Percentiles rank a stretch among this genome's conserved stretches.
Evolutionary conservation across 2,797 vertebrate species (phyloP).

Genomic region (Pogonophryne albipinna): DNA sequence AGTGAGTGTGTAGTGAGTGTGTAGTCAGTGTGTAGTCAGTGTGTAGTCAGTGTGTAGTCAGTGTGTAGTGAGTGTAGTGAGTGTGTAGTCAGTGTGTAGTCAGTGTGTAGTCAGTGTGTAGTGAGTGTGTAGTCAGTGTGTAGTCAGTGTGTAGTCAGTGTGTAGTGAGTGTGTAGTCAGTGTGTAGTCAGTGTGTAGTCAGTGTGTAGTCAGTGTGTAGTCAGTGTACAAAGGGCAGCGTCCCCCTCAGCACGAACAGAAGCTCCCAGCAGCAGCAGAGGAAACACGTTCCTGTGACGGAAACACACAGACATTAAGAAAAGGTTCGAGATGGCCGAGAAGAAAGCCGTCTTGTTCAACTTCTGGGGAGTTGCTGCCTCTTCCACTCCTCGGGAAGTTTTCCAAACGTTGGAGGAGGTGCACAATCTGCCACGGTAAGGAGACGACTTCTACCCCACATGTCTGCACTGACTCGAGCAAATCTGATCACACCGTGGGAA

Average conservation of each 20-base stretch:
- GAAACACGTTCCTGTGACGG: neutral
- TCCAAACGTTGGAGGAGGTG: constrained; percentile 52
- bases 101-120: no score
- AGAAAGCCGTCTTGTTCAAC: constrained; percentile 68
- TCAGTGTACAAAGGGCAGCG: neutral
- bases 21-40: no score
- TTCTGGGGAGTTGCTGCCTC: constrained; percentile 70
- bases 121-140: no score
- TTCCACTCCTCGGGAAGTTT: constrained; percentile 17
- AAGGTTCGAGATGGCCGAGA: constrained; percentile 40
- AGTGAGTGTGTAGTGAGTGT: no score
- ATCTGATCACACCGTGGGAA: no score
- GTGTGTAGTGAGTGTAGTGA: no score
- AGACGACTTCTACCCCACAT: neutral
- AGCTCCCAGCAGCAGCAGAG: neutral
- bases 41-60: no score
- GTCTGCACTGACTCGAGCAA: neutral
- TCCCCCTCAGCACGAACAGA: neutral
- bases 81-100: no score
- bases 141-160: no score
- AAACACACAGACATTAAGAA: neutral
- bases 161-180: no score
- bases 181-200: no score
- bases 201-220: no score
- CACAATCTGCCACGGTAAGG: constrained; percentile 60